These are phyloP conservation scores for Galerucella pusilla DNA, from an alignment of 2,888 invertebrate species.

Conservation along the genomic window DNA sequence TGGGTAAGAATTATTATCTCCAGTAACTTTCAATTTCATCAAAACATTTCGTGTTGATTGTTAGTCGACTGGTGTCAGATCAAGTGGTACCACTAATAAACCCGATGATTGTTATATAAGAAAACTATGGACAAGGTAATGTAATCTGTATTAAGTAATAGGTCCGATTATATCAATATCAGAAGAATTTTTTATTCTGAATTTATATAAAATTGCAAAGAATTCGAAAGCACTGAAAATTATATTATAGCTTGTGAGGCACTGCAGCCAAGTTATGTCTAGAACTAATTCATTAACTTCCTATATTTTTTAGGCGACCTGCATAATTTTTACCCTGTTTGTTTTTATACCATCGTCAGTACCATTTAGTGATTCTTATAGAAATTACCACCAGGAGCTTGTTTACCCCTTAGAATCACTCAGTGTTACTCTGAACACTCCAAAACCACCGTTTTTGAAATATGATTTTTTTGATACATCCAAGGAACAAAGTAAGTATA, in stretches of 20 bases:
- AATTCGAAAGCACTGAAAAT: too few species aligned
- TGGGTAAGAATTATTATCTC: constrained; percentile 18
- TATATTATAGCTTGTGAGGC: too few species aligned
- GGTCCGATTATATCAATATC: too few species aligned
- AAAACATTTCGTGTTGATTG: constrained; percentile 26
- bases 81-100: constrained; percentile 17
- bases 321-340: neutral
- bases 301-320: neutral
- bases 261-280: too few species aligned
- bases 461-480: neutral
- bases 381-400: constrained; percentile 26
- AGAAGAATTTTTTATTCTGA: too few species aligned
- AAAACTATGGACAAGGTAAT: neutral
- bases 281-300: neutral
- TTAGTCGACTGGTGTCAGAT: neutral
- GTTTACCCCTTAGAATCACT: constrained; percentile 15
- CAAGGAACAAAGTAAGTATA: constrained; percentile 8
- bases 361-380: constrained; percentile 6
- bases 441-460: neutral
- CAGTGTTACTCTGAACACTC: neutral
- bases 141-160: too few species aligned
- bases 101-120: constrained; percentile 2
- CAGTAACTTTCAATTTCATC: constrained; percentile 32
- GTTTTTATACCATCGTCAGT: neutral
- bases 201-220: too few species aligned